phyloP scores from a whole-genome alignment of 92 coral and sea anemone species.

The Bergia puertoricense region DNA sequence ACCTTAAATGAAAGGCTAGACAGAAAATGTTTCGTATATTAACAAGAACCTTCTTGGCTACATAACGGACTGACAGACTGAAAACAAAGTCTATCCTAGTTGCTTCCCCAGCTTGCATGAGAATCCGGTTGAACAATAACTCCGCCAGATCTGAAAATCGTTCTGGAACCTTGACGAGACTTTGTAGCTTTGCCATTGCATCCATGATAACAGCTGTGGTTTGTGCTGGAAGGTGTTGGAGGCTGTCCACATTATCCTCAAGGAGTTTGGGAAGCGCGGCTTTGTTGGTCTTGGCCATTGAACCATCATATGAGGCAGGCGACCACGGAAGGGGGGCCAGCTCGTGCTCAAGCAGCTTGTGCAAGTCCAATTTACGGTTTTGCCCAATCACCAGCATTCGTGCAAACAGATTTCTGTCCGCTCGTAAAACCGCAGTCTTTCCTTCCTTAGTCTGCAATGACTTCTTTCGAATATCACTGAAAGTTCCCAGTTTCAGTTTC shows the following conservation, averaged over 20 bases:
- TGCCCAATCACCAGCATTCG: slow-evolving; percentile 68
- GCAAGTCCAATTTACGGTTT: slow-evolving; percentile 58
- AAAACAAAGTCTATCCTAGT: slow-evolving; percentile 52
- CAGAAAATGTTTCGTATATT: neutral
- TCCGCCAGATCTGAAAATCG: slow-evolving; percentile 59
- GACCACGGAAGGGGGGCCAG: slow-evolving; percentile 77
- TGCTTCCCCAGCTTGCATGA: slow-evolving; percentile 57
- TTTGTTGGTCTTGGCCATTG: slow-evolving; percentile 63
- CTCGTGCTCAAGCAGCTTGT: slow-evolving; percentile 52
- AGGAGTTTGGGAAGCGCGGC: slow-evolving; percentile 58
- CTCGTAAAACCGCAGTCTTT: slow-evolving; percentile 48
- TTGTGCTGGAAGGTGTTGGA: slow-evolving; percentile 44
- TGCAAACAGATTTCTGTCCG: slow-evolving; percentile 68
- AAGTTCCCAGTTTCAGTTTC: slow-evolving; percentile 65
- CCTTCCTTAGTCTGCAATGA: slow-evolving; percentile 44
- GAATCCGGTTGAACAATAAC: slow-evolving; percentile 38
- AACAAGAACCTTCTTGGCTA: neutral
- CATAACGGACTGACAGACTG: neutral
- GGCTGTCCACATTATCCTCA: slow-evolving; percentile 54
- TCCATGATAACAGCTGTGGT: slow-evolving; percentile 65
- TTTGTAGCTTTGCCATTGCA: slow-evolving; percentile 68
- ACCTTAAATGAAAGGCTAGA: neutral
- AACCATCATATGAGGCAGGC: slow-evolving; percentile 51
- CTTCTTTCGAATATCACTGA: slow-evolving; percentile 42
- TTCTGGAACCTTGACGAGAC: slow-evolving; percentile 50